Percentiles rank a stretch among this genome's conserved stretches.
Evolutionary conservation across 2,797 vertebrate genomes (phyloP).

Genomic region (Carcharodon carcharias): DNA sequence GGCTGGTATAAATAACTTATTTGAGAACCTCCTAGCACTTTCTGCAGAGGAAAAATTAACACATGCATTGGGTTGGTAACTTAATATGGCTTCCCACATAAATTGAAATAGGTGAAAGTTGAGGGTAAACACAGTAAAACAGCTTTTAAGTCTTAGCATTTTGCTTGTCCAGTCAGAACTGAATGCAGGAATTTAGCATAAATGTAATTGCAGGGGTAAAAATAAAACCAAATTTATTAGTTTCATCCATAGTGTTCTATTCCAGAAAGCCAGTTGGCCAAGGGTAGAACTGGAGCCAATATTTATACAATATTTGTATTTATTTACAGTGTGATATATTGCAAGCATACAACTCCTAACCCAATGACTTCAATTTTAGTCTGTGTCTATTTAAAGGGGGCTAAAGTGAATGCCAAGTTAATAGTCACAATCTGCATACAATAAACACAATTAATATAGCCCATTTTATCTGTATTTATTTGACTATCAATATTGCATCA

Average conservation of each 20-base stretch:
- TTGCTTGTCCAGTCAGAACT: not conserved
- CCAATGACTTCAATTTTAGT: not conserved
- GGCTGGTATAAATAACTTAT: conserved; percentile 15
- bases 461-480: not conserved
- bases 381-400: not conserved
- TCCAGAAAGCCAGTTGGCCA: not conserved
- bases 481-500: not conserved
- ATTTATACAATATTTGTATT: too few relatives aligned
- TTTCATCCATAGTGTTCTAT: not conserved
- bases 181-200: not conserved
- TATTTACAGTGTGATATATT: not conserved
- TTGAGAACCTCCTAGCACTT: not conserved
- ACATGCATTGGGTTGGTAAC: conserved; percentile 10
- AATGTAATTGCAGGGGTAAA: not conserved
- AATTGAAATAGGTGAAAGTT: conserved; percentile 13
- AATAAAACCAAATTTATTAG: not conserved
- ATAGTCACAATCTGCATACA: not conserved
- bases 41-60: not conserved
- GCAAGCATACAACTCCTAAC: not conserved
- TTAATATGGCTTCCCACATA: not conserved
- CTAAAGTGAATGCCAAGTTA: not conserved
- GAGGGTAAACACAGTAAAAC: not conserved
- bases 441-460: not conserved
- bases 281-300: not conserved
- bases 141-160: not conserved